Evolutionary conservation across 2,888 invertebrate species (phyloP), one percentile per base, ranked within the genome.

Genomic region (Coenonympha glycerion): DNA sequence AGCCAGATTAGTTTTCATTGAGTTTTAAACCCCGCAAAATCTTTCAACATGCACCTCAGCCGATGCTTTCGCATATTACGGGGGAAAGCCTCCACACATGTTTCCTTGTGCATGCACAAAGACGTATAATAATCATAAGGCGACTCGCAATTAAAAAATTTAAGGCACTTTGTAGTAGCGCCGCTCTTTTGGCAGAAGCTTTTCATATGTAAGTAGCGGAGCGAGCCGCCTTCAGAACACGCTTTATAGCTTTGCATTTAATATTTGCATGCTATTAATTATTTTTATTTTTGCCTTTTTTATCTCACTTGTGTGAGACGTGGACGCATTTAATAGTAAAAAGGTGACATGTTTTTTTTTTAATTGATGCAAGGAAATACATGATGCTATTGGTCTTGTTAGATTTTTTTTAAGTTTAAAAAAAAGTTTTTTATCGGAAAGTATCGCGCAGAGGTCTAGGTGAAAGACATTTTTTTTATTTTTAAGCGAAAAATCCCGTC

Each of bases 111-210:
- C 78, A 85, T 79, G 78, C 82, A 86, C 85, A 86, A 86, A 86
- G 81, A 74, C 73, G 76, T 68, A 81, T 80, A 83, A 84, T 84
- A 83, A 84, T 76, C 77, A 81, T 77, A 79, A 78, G 74, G 76
- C 79, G 71, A 73, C 66, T 67, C 62, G 86, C 84, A 87, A 86
- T 87, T 86, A 87, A 87, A 87, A 84, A 81, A 83, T 79, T 85
- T 83, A 78, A 86, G 86, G 84, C 84, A 86, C 84, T 86, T 84
- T 85, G 79, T 79, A 63, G 64, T 69, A 59, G 65, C 63, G 60
- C 67, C 61, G 66, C 71, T 69, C 76, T 75, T 77, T 75, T 62
- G 63, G 61, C 59, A 60, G 60, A 64, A 60, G 65, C 67, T 66
- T 68, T 67, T 68, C 59, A 68, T 65, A 63, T 68, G 65, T 70